Conservation (phyloP, 2,113 vertebrate species). For the Malurus melanocephalus region DNA sequence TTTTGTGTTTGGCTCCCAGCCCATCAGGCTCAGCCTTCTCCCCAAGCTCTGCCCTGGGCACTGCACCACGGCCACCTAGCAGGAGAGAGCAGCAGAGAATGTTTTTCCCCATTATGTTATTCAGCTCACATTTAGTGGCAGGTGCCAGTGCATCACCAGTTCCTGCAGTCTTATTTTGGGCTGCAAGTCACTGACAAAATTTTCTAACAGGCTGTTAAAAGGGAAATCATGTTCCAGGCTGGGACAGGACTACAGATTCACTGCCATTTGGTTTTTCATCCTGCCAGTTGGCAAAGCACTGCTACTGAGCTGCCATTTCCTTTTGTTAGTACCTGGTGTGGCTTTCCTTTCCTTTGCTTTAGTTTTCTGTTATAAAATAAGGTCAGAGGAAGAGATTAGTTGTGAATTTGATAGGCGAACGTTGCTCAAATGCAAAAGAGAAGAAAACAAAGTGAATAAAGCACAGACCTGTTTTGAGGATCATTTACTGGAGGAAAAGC, state of each 20-base stretch:
- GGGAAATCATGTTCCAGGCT: not conserved
- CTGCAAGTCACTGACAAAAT: not conserved
- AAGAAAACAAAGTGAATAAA: not conserved
- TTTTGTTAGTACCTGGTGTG: not conserved
- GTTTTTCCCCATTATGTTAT: not conserved
- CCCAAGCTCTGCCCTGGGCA: not conserved
- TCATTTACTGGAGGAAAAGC: not conserved
- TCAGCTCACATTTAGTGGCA: not conserved
- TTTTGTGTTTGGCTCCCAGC: not conserved
- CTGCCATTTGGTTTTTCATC: not conserved
- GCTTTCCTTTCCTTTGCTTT: not conserved
- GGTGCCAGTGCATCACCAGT: not conserved
- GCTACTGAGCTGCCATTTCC: not conserved
- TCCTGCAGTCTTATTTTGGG: not conserved
- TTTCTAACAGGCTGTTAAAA: not conserved
- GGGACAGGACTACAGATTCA: not conserved
- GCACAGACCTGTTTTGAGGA: not conserved
- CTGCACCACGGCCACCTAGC: fast-evolving
- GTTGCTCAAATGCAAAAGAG: not conserved
- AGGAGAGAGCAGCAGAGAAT: not conserved
- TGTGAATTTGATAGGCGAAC: not conserved
- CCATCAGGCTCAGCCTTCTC: not conserved
- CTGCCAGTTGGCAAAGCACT: not conserved
- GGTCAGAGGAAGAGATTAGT: not conserved
- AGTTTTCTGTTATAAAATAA: not conserved